Base-by-base conservation (phyloP, 2,113 vertebrate genomes). In the Numenius arquata region DNA sequence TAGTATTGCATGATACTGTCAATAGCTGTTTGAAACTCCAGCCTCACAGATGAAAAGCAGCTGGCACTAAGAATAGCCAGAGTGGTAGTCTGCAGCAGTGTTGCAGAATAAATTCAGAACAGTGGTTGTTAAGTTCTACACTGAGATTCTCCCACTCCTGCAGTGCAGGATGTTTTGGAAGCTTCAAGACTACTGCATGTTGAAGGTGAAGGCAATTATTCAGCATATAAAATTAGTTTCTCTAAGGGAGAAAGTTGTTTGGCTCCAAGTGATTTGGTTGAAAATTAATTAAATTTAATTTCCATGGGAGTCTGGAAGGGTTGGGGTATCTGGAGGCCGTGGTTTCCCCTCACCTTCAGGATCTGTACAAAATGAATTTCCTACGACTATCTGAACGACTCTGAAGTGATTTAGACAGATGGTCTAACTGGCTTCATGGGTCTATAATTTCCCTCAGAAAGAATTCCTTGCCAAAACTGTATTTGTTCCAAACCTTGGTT, bases 401-500 rank as follows among this genome's bases (percentile, higher is more conserved):
- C 70, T 53, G 70, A 95, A 94, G 73, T 53, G 90, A 89, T 75
- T 75, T 75, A 96, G 76, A 90, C 71, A 97, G 88, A 95, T 95
- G 89, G 75, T 72, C 47, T 87, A 92, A 85, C 73, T 82, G 92
- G 40, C n/a, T 95, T 75, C 67, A 63, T 68, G 55, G 61, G 48
- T 85, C 66, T 76, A 21, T 91, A 93, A 88, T 97, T 96, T 90
- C 68, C 45, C 92, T 89, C 56, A 91, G 93, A 96, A 58, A 68
- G 65, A 93, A 89, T 73, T 68, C 38, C 14, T 50, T 87, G 82
- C 81, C 89, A 96, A 92, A 94, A 70, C 1, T 48, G 14, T 56
- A 93, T 91, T 95, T 63, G 32, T 95, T 97, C 94, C 76, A 96
- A 96, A 86, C 58, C 30, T 95, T 91, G 32, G 34, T 66, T 95